Percentiles rank a stretch among this genome's conserved stretches.
Conservation (phyloP, 2,888 invertebrate genomes). For the Tiphia femorata region DNA sequence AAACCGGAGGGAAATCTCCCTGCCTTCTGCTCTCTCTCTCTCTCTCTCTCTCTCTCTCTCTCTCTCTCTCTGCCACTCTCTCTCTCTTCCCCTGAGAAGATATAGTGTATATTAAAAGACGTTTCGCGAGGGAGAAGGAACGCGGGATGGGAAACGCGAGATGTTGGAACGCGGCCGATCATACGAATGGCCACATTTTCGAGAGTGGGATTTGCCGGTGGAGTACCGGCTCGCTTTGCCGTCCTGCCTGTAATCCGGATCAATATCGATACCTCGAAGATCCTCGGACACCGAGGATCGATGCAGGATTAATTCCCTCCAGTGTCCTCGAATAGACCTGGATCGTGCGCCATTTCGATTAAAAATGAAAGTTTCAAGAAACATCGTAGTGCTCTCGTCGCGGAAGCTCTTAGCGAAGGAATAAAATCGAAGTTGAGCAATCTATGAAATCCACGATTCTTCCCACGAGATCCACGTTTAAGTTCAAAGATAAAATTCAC, state of each 20-base stretch:
- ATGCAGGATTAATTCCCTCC: no score
- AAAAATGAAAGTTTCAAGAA: no score
- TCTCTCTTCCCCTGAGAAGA: slow-evolving; percentile 48
- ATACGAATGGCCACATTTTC: slow-evolving; percentile 69
- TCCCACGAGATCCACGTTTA: no score
- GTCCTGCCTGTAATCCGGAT: neutral
- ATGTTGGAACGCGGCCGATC: slow-evolving; percentile 65
- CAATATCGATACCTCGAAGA: neutral
- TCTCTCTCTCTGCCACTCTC: neutral
- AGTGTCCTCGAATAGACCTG: no score
- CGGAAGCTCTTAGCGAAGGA: no score
- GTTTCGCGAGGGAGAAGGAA: slow-evolving; percentile 50
- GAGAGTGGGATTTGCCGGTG: slow-evolving; percentile 56
- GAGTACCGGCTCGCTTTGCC: neutral
- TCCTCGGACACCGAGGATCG: no score
- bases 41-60: neutral
- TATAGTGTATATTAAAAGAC: slow-evolving; percentile 70
- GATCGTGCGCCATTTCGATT: no score
- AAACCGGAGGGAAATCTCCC: slow-evolving; percentile 48
- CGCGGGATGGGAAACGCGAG: slow-evolving; percentile 45
- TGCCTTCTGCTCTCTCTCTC: slow-evolving; percentile 36
- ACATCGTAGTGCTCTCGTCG: no score
- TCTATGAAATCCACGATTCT: no score
- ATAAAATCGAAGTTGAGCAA: no score
- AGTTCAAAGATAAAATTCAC: no score